Evolutionary conservation across 2,888 invertebrate species (phyloP).

Genomic region (Drymonia ruficornis): DNA sequence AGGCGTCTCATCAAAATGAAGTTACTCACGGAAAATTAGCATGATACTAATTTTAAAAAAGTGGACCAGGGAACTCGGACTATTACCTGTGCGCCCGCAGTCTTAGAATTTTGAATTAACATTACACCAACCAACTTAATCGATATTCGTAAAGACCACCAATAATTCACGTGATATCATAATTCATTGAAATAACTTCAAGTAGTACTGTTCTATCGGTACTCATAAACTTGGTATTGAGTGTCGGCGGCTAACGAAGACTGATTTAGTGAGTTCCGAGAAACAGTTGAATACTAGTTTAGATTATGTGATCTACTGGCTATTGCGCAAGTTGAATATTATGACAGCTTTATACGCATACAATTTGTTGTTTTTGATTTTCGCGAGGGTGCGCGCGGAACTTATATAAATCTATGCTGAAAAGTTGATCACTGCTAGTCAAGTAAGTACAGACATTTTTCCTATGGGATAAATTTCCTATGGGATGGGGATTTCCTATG

Average conservation of each 20-base stretch:
- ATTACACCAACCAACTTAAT: background rate
- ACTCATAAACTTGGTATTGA: background rate
- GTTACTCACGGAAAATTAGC: too few species aligned
- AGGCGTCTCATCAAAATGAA: too few species aligned
- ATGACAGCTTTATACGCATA: background rate
- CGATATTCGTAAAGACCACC: background rate
- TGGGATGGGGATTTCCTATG: too few species aligned
- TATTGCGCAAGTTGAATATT: background rate
- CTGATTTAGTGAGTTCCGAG: constrained; percentile 3
- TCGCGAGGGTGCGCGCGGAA: too few species aligned
- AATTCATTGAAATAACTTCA: constrained; percentile 4
- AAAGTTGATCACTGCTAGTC: too few species aligned
- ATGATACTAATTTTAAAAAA: too few species aligned
- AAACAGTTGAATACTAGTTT: constrained; percentile 1
- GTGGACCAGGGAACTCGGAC: too few species aligned
- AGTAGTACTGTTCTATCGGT: background rate
- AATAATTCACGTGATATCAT: background rate
- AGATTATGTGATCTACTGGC: background rate
- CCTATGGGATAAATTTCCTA: too few species aligned
- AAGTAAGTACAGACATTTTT: too few species aligned
- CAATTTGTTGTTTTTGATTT: background rate
- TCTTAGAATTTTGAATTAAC: too few species aligned
- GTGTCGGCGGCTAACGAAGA: constrained; percentile 3
- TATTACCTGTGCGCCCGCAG: too few species aligned
- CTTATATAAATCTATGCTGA: too few species aligned